Percentiles rank a stretch among this genome's conserved stretches.
Conservation (phyloP, 2,888 invertebrate species). For the Nomada goodeniana region DNA sequence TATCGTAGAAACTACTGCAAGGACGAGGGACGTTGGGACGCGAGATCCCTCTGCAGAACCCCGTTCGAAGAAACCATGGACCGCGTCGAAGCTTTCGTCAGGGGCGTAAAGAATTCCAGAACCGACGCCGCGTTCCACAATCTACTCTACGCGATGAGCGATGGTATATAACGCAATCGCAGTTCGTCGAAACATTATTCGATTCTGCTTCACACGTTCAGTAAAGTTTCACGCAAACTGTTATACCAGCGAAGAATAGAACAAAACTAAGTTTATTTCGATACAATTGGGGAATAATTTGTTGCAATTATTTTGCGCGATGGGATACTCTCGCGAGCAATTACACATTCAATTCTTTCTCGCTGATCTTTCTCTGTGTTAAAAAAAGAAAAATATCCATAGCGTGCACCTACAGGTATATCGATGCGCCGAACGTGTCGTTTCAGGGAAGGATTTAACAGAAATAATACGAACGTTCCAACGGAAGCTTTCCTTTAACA, state of each 20-base stretch:
- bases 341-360: too few relatives aligned
- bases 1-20: conserved; percentile 48
- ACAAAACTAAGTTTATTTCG: too few relatives aligned
- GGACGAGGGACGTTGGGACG: conserved; percentile 48
- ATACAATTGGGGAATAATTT: too few relatives aligned
- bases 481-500: conserved; percentile 41
- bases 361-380: too few relatives aligned
- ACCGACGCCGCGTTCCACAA: conserved; percentile 8
- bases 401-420: conserved; percentile 22
- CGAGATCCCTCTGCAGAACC: conserved; percentile 48
- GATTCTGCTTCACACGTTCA: too few relatives aligned
- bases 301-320: too few relatives aligned
- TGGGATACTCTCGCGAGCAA: too few relatives aligned
- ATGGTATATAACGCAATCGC: not conserved
- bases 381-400: too few relatives aligned
- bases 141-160: conserved; percentile 53
- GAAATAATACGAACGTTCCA: not conserved
- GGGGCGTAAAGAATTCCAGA: not conserved
- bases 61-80: conserved; percentile 58
- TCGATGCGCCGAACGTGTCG: conserved; percentile 11
- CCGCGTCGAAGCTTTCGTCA: conserved; percentile 31
- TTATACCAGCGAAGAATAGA: too few relatives aligned
- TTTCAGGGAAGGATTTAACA: not conserved
- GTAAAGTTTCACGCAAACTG: too few relatives aligned
- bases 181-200: not conserved